Conservation (phyloP, 2,113 vertebrate genomes). For the Naja naja region DNA sequence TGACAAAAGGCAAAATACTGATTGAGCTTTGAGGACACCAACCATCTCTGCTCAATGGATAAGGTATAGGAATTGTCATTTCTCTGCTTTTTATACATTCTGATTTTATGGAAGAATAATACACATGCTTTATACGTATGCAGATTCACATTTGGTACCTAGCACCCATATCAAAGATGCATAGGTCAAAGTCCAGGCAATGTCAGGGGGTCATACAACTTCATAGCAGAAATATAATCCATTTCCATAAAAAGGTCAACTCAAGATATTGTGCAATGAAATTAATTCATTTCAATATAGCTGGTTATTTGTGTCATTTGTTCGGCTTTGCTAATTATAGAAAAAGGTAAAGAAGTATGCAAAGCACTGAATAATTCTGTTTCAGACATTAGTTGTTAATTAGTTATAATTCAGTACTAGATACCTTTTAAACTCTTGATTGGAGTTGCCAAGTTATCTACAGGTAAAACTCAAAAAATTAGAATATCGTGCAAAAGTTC, state of each 20-base stretch:
- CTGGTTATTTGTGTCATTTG: neutral
- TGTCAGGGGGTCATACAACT: too few species aligned
- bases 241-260: neutral
- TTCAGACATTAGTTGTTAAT: neutral
- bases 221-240: neutral
- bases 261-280: neutral
- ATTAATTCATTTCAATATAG: neutral
- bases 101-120: neutral
- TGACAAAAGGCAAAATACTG: neutral
- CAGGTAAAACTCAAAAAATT: too few species aligned
- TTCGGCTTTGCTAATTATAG: neutral
- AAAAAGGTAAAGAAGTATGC: neutral
- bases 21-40: neutral
- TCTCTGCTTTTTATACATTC: neutral
- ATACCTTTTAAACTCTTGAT: neutral
- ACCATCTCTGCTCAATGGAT: neutral
- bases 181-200: neutral
- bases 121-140: neutral
- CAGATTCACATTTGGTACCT: neutral
- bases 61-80: neutral
- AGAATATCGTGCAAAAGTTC: too few species aligned
- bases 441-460: neutral
- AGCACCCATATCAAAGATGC: neutral
- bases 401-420: neutral
- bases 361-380: neutral